Evolutionary conservation across 2,797 vertebrate genomes (phyloP).

Genomic region (Spinibarbus caldwelli): DNA sequence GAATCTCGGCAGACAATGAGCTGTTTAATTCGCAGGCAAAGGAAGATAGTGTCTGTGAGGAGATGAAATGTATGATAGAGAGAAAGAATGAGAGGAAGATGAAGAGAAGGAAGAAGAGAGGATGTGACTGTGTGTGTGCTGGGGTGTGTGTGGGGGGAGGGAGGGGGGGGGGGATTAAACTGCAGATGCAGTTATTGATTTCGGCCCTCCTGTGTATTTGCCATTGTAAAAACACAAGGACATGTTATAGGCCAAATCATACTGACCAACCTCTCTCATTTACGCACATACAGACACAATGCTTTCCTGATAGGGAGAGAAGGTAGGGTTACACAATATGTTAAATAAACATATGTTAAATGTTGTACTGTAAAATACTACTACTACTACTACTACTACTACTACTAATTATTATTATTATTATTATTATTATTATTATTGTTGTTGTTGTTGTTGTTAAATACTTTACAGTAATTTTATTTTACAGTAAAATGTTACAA

Average conservation of each 20-base stretch:
- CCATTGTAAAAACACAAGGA: conserved; percentile 26
- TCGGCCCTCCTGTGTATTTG: conserved; percentile 19
- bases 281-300: background rate
- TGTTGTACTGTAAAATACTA: no score
- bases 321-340: background rate
- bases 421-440: no score
- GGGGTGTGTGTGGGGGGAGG: background rate
- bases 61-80: conserved; percentile 28
- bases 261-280: background rate
- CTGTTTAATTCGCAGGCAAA: conserved; percentile 21
- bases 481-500: no score
- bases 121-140: background rate
- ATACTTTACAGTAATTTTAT: background rate
- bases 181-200: conserved; percentile 32
- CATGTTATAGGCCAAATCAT: conserved; percentile 17
- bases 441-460: no score
- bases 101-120: background rate
- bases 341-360: background rate
- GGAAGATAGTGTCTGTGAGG: conserved; percentile 6
- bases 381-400: no score
- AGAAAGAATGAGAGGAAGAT: background rate
- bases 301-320: background rate
- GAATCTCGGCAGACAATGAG: conserved; percentile 10
- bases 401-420: no score
- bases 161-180: background rate